phyloP scores from a whole-genome alignment of 2,113 vertebrate species.

The Alligator mississippiensis region DNA sequence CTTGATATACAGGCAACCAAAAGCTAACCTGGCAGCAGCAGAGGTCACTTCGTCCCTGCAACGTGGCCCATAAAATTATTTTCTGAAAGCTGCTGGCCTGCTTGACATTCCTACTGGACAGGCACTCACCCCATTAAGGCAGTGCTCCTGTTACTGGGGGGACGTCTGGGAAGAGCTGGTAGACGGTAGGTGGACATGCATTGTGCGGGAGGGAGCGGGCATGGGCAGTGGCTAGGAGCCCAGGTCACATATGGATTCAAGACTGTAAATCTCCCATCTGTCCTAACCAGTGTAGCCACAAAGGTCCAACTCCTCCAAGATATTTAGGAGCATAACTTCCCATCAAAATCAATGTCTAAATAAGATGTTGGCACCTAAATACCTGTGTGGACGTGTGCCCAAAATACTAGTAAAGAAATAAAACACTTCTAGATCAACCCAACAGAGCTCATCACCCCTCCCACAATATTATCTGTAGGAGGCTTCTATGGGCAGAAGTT shows the following conservation, averaged over 20 bases:
- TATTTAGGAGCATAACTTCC: too few relatives aligned
- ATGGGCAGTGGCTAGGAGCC: not conserved
- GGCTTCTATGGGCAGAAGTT: not conserved
- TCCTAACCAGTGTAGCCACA: not conserved
- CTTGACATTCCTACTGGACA: not conserved
- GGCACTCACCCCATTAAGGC: not conserved
- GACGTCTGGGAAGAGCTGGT: not conserved
- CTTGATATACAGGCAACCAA: not conserved
- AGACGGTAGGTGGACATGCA: not conserved
- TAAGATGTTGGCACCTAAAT: too few relatives aligned
- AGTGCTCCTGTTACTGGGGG: not conserved
- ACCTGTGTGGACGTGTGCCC: not conserved
- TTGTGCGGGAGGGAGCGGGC: not conserved
- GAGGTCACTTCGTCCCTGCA: not conserved
- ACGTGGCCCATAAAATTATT: not conserved
- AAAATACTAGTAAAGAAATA: not conserved
- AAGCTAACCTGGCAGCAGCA: not conserved
- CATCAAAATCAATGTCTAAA: too few relatives aligned
- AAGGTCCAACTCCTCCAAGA: too few relatives aligned
- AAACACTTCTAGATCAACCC: not conserved
- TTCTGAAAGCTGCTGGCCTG: not conserved
- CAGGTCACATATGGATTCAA: not conserved
- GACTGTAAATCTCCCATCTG: not conserved
- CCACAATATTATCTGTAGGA: not conserved
- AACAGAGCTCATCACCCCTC: not conserved